Base-by-base conservation (phyloP, 2,797 vertebrate genomes). In the Brachyalestes nurse region DNA sequence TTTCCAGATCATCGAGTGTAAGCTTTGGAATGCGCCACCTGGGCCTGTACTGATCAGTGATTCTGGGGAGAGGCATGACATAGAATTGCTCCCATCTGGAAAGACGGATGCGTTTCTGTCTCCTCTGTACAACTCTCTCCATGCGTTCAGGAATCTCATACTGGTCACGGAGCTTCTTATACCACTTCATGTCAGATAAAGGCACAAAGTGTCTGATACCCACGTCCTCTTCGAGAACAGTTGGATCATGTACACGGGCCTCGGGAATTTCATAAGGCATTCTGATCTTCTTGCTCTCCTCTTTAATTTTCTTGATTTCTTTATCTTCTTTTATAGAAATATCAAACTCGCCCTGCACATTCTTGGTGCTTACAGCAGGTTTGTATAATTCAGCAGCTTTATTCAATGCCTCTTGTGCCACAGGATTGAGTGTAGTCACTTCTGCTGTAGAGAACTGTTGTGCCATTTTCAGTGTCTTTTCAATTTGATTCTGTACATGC, bases 51-150 rank as follows among this genome's bases (percentile, higher is more conserved):
- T 99, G 98, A 90, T 99, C 98, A 8, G 97, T 95, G 85, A 99
- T 96, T 85, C 98, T 96, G 17, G 98, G 98, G 51, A 99, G 95
- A 61, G 98, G 98, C 95, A 97, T 95, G 57, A 99, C 97, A 0
- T 99, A 99, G 91, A 99, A 99, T 87, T 99, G 98, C 74, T 99
- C 98, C 98, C 98, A 99, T 82, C 98, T 96, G 45, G 98, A 99
- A 80, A 99, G 96, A 79, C 98, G 97, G 83, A 99, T 99, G 82
- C 98, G 97, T 86, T 96, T 97, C 90, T 96, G 97, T 80, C 97
- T 95, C 86, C 96, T 99, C 89, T 97, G 97, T 75, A 97, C 95
- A 83, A 97, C 90, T 85, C 92, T 95, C 71, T 99, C 97, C 74
- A 96, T 93, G 88, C 94, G 96, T 86, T 96, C 98, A 81, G 97